Base-by-base conservation (phyloP, 1,140 invertebrate genomes). In the Anastrepha obliqua region DNA sequence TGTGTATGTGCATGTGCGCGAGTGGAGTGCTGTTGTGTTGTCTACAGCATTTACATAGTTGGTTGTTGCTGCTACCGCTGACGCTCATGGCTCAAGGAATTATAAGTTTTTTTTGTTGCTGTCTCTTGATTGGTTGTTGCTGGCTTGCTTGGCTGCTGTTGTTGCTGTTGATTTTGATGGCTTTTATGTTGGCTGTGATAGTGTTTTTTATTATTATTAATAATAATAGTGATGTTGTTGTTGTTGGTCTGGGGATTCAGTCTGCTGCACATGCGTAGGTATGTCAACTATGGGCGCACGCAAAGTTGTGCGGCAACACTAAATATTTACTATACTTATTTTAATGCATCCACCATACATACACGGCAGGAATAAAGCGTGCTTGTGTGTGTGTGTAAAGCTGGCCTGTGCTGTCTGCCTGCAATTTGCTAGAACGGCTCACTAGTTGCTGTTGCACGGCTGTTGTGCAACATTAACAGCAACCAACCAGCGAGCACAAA, bases 251-350 rank as follows among this genome's bases (percentile, higher is more conserved):
- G 65, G 74, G 29, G 29, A 87, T 67, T 29, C 88, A 86, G 86
- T 55, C 86, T 89, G 90, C 90, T 86, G 87, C 81, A 89, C 88
- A 89, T 92, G 91, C 91, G 91, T 92, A 92, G 91, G 91, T 91
- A 92, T 92, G 89, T 90, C 90, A 92, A 90, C 90, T 88, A 91
- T 90, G 90, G 90, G 92, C 91, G 91, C 90, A 55, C 51, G 51
- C 51, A 55, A 29, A 7, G 51, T 1, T 7, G 9, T 55, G 51
- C 51, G 51, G 51, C 51, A 55, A 55, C 51, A 1, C 51, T 5
- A 55, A 55, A 55, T 55, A 55, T 55, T 55, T 55, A 55, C 29
- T 55, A 55, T 55, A 55, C 51, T 55, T 85, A 13, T 29, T 29
- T 29, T 29, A 29, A 29, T 29, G 29, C 29, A 29, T 29, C 29